Evolutionary conservation across 2,797 vertebrate genomes (phyloP).

Genomic region (Parauchenoglanis punctatus): DNA sequence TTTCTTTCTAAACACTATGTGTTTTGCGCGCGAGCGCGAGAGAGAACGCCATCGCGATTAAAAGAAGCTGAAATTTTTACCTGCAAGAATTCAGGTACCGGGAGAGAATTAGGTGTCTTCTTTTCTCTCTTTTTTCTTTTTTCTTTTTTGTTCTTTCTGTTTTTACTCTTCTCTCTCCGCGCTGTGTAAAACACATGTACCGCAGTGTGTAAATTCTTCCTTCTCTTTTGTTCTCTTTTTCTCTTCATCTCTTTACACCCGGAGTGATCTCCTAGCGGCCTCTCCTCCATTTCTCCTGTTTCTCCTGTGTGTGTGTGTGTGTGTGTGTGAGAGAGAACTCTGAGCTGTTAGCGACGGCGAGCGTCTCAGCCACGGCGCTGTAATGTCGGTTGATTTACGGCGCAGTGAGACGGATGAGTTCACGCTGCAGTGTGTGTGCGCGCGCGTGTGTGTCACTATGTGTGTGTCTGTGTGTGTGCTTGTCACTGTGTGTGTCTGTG

Average conservation of each 20-base stretch:
- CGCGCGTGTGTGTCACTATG: no score
- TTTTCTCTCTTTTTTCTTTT: neutral
- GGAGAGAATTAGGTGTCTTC: neutral
- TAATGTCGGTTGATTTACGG: constrained; percentile 47
- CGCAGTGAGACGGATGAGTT: constrained; percentile 29
- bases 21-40: no score
- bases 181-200: neutral
- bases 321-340: constrained; percentile 3
- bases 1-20: neutral
- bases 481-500: no score
- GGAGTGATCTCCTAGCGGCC: constrained; percentile 58
- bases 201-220: neutral
- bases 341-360: neutral
- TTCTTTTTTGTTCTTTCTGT: neutral
- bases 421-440: neutral
- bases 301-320: neutral
- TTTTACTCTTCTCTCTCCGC: neutral
- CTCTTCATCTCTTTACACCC: constrained; percentile 19
- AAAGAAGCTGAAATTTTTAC: neutral
- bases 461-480: no score
- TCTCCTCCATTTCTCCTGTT: constrained; percentile 17
- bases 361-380: constrained; percentile 5
- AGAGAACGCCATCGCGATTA: no score
- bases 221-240: neutral
- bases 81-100: neutral